phyloP scores from a whole-genome alignment of 2,888 invertebrate species.

The Bellardia bayeri region DNA sequence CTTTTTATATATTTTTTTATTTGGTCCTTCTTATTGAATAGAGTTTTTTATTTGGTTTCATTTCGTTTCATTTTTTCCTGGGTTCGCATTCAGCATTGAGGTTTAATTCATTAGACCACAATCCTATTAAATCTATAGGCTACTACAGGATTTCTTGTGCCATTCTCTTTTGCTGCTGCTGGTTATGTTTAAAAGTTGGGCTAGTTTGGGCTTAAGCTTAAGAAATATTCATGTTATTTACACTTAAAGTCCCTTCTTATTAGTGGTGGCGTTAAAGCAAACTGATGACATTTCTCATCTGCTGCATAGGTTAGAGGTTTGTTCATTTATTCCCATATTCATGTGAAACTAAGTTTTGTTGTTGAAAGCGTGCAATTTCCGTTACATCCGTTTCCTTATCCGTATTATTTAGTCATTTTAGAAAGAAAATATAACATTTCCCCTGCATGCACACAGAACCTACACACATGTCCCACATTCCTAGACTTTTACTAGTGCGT shows the following conservation, averaged over 20 bases:
- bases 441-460: neutral
- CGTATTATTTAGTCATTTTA: slow-evolving; percentile 61
- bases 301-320: too few relatives aligned
- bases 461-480: slow-evolving; percentile 13
- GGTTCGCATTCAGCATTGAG: slow-evolving; percentile 64
- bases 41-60: slow-evolving; percentile 4
- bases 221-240: slow-evolving; percentile 39
- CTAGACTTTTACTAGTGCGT: neutral
- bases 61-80: neutral
- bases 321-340: too few relatives aligned
- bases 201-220: neutral
- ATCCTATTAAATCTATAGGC: slow-evolving; percentile 76
- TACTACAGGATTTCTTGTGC: slow-evolving; percentile 57
- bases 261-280: slow-evolving; percentile 37
- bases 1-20: slow-evolving; percentile 35
- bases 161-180: slow-evolving; percentile 5
- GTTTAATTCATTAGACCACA: slow-evolving; percentile 79
- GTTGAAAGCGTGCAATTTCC: slow-evolving; percentile 70
- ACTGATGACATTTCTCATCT: slow-evolving; percentile 44
- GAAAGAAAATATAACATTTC: slow-evolving; percentile 52
- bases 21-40: slow-evolving; percentile 46
- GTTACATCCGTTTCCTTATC: slow-evolving; percentile 70
- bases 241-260: neutral
- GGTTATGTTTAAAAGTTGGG: slow-evolving; percentile 49
- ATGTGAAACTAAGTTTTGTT: slow-evolving; percentile 18